Base-by-base conservation (phyloP, 2,113 vertebrate species). In the Callionymus lyra region DNA sequence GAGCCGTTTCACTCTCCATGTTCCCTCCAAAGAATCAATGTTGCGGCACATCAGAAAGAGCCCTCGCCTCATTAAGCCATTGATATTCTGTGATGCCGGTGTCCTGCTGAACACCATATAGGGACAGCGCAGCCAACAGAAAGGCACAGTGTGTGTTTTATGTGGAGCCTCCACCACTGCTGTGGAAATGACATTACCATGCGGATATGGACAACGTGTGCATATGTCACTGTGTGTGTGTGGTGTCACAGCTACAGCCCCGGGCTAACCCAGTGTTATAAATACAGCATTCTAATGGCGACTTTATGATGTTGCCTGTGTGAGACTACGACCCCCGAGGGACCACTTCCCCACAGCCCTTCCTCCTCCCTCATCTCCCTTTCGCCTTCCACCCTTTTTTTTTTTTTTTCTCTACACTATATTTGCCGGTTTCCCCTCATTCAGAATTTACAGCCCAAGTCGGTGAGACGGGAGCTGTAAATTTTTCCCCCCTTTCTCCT, bases 231-330 rank as follows among this genome's bases (percentile, higher is more conserved):
- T 52, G 37, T 54, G 53, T 41, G 18, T 36, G 35, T 44, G 52
- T 31, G 9, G 63, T 62, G 49, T 65, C 56, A 44, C 44, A 72
- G 58, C 67, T 16, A 16, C 51, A 67, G 75, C 70, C 64, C 6
- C 34, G 54, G 75, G 70, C 68, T 63, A 79, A 71, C 70, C 78
- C 63, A 61, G 68, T 74, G 74, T 84, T 85, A 86, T 85, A 84
- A 86, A 86, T 85, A 86, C 85, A 86, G 77, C 78, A 84, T 85
- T 83, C 80, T 85, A 85, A 86, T 86, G 77, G 82, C 81, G 82
- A 80, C 84, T 87, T 85, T 85, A 86, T 86, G 82, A 83, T 85
- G 84, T 84, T 83, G 81, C 78, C 81, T 76, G 82, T 81, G 83
- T 81, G 79, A 83, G 84, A 73, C 82, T 72, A 85, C 50, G 71